phyloP scores from a whole-genome alignment of 2,797 vertebrate genomes.

The Gymnopithys bicolor region DNA sequence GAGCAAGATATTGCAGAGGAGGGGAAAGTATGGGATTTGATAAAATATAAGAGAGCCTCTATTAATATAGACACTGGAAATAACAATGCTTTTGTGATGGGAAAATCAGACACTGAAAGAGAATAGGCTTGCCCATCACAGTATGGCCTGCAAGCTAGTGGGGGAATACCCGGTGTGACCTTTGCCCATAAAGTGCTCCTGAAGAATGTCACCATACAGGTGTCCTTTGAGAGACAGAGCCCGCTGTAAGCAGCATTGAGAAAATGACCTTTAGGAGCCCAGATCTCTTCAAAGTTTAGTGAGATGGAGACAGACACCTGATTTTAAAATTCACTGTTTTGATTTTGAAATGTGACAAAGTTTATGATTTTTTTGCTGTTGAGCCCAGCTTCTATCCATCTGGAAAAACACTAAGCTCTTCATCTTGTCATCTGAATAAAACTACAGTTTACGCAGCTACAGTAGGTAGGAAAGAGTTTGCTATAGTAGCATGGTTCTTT shows the following conservation, averaged over 20 bases:
- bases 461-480: background rate
- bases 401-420: background rate
- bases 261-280: background rate
- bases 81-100: background rate
- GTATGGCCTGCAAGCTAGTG: background rate
- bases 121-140: background rate
- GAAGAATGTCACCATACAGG: background rate
- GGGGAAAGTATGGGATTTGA: background rate
- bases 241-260: background rate
- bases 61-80: background rate
- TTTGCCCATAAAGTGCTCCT: background rate
- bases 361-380: background rate
- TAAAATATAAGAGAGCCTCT: background rate
- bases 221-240: background rate
- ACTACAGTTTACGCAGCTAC: background rate
- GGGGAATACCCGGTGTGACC: background rate
- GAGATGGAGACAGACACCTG: background rate
- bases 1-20: background rate
- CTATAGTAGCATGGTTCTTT: background rate
- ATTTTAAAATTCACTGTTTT: background rate
- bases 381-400: background rate
- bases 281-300: background rate
- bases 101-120: background rate
- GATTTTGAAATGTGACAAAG: background rate
- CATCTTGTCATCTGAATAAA: background rate